Conservation (phyloP, 2,113 vertebrate species). For the Melanerpes formicivorus region DNA sequence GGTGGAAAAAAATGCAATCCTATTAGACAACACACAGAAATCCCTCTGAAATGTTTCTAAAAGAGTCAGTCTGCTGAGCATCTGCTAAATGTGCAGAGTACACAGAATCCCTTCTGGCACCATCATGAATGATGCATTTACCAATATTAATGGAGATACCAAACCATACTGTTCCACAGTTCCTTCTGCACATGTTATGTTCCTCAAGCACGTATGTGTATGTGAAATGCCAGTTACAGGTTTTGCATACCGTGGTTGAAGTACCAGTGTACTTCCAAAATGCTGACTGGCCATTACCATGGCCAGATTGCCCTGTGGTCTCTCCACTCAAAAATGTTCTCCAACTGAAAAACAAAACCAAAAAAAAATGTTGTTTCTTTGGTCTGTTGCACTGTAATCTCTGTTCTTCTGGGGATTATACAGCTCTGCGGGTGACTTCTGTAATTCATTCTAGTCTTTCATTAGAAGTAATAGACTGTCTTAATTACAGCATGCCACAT, state of each 20-base stretch:
- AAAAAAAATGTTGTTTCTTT: conserved; percentile 15
- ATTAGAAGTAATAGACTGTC: conserved; percentile 67
- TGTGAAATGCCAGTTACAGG: not conserved
- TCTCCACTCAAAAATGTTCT: conserved; percentile 12
- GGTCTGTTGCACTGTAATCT: conserved; percentile 56
- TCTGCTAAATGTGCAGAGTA: conserved; percentile 50
- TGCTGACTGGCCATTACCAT: not conserved
- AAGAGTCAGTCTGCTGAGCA: conserved; percentile 40
- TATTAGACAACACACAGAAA: conserved; percentile 51
- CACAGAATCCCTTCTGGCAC: conserved; percentile 54
- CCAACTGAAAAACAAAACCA: not conserved
- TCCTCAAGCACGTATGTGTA: not conserved
- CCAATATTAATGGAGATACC: conserved; percentile 55
- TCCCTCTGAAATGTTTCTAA: conserved; percentile 39
- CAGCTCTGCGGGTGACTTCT: conserved; percentile 59
- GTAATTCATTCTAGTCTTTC: conserved; percentile 66
- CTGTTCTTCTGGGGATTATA: conserved; percentile 41
- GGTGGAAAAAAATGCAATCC: not conserved
- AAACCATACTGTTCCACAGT: conserved; percentile 44
- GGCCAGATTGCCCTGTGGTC: not conserved
- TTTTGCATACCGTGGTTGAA: not conserved
- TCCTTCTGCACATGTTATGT: conserved; percentile 32
- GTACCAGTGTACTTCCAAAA: not conserved
- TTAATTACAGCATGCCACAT: conserved; percentile 71
- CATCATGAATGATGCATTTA: conserved; percentile 34